Evolutionary conservation across 2,113 vertebrate genomes (phyloP).

Genomic region (Crotophaga sulcirostris): DNA sequence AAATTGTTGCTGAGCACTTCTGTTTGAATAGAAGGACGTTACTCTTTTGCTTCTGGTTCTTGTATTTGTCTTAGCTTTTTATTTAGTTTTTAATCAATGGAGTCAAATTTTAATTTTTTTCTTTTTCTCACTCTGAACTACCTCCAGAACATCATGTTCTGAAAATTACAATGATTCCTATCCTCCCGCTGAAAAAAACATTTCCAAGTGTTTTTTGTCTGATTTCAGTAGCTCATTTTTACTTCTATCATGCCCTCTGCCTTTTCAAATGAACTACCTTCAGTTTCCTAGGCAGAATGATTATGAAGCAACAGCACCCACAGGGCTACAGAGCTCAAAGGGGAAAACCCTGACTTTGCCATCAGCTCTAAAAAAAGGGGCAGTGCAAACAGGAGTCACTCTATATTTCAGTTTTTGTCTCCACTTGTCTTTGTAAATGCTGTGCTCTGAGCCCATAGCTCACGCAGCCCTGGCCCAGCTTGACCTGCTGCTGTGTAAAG

Average conservation of each 20-base stretch:
- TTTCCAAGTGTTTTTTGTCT: not conserved
- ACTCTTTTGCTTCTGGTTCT: not conserved
- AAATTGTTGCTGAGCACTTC: not conserved
- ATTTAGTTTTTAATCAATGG: not conserved
- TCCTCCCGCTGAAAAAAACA: not conserved
- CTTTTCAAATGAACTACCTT: not conserved
- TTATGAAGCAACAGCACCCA: not conserved
- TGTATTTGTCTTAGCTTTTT: not conserved
- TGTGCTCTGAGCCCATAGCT: accelerated
- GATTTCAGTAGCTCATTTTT: not conserved
- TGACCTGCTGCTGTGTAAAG: not conserved
- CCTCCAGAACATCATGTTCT: not conserved
- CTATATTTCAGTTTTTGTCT: not conserved
- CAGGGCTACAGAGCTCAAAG: not conserved
- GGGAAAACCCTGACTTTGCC: not conserved
- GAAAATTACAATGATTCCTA: not conserved
- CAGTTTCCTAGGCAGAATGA: not conserved
- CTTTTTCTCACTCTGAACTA: not conserved
- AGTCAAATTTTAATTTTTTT: not conserved
- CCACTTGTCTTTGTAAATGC: not conserved
- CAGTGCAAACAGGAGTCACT: not conserved
- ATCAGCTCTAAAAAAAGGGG: not conserved
- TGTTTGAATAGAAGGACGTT: not conserved
- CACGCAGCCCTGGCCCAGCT: not conserved
- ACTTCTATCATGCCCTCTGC: not conserved